Evolutionary conservation across 2,797 vertebrate genomes (phyloP), one percentile per base, ranked within the genome.

Genomic region (Bryconaethiops microstoma): DNA sequence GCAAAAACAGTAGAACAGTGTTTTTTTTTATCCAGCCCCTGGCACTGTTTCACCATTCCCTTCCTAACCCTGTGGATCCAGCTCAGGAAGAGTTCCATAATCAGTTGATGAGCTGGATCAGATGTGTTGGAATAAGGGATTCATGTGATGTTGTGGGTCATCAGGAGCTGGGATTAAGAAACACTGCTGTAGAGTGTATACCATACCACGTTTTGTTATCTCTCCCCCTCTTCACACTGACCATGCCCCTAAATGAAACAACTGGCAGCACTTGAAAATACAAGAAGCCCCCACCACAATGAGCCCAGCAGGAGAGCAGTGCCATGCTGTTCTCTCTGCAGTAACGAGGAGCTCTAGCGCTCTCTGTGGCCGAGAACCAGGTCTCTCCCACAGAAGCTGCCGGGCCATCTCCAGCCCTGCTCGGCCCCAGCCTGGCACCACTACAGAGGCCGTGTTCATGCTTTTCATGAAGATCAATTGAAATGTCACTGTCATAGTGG

Each of bases 381-480:
- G 83, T 81, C 78, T 74, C 65, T 68, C 74, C 69, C 73, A 68
- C 78, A 10, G 52, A 67, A 73, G 72, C 48, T 54, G 52, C 25
- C 62, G 40, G 63, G 29, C 50, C 63, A 35, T 74, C n/a, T 65
- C 67, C 52, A 71, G 72, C 59, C 39, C 48, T 84, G 77, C 76
- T 75, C 48, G 40, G 80, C 60, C 68, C 72, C 73, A 77, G 75
- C 57, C 69, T 86, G 85, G 83, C 83, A 83, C 54, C 55, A 83
- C 83, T 81, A 80, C 81, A 84, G 78, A 83, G 72, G 35, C 39
- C 73, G 21, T 45, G 57, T 63, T 64, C 75, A 35, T 60, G 76
- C 75, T 77, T 78, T 84, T 84, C 81, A 84, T 79, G 68, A 79
- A 81, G 83, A 86, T 84, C 85, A 86, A 81, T 78, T 84, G 80